Evolutionary conservation across 2,113 vertebrate species (phyloP).

Genomic region (Fukomys damarensis): DNA sequence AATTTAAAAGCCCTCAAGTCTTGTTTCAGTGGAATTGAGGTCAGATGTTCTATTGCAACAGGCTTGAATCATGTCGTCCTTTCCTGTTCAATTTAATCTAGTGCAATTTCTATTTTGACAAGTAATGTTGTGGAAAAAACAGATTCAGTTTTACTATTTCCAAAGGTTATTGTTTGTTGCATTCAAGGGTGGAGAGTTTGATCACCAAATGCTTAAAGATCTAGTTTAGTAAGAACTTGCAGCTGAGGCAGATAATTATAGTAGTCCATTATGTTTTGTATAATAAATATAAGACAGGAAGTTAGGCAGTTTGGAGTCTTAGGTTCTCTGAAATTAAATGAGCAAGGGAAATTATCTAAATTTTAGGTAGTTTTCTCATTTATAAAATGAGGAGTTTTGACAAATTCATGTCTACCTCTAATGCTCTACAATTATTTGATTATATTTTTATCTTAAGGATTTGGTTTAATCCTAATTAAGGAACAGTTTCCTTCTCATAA

Average conservation of each 20-base stretch:
- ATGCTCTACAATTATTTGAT: not conserved
- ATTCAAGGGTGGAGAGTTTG: not conserved
- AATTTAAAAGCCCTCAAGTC: not conserved
- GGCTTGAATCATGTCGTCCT: not conserved
- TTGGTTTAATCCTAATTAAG: not conserved
- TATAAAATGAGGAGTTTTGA: not conserved
- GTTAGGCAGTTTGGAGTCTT: not conserved
- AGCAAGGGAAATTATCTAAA: not conserved
- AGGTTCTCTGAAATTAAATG: not conserved
- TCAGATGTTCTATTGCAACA: not conserved
- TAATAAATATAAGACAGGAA: not conserved
- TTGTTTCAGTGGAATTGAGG: not conserved
- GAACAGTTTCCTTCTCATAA: not conserved
- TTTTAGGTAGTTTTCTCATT: not conserved
- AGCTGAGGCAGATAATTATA: not conserved
- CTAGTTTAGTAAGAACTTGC: not conserved
- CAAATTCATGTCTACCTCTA: not conserved
- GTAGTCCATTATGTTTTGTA: not conserved
- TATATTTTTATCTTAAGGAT: not conserved
- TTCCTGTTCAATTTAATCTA: not conserved
- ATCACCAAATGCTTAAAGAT: constrained; percentile 19
- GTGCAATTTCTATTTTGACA: not conserved
- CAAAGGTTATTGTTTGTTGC: not conserved
- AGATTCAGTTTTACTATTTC: not conserved
- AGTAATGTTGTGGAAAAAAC: not conserved